Base-by-base conservation (phyloP, 2,888 invertebrate species). In the Deroplatys truncata region DNA sequence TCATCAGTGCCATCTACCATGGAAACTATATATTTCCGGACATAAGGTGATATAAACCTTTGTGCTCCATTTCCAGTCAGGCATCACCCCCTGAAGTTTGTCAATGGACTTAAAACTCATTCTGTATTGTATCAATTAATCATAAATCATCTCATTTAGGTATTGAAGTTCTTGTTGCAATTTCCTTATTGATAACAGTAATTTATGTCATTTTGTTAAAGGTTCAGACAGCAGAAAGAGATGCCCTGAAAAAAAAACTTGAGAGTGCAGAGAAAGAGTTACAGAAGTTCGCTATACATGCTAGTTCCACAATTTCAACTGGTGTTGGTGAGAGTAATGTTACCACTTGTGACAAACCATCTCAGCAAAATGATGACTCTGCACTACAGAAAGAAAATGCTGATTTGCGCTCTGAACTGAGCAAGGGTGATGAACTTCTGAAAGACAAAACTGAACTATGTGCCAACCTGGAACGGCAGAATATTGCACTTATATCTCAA, bases 391-490 rank as follows among this genome's bases (percentile, higher is more conserved):
- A 89, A 31, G 49, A 83, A 31, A 86, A 86, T n/a, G 83, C 1
- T 43, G 82, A 56, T 29, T 49, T 91, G 88, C 89, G 85, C n/a
- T 87, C 84, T 29, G 89, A 89, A 20, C 93, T 96, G 35, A 95
- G 95, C 43, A 96, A 96, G 92, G 96, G 96, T 0, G 96, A 96
- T 91, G 95, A 96, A 20, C 94, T 96, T 93, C 95, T 97, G 86
- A 96, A 96, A 92, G 97, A 97, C 92, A 97, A 97, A 93, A 96
- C 96, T 0, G 96, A 96, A 93, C 95, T 96, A 92, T 96, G 96
- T 91, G 96, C 96, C 92, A 97, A 97, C 92, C 97, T 97, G 92
- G 97, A 97, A 92, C 94, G 96, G 91, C 97, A 97, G 93, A 97
- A 97, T 89, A 95, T 95, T 90, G 97, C 97, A 0, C 93, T 97